Conservation (phyloP, 2,888 invertebrate species). For the Ceriagrion tenellum region DNA sequence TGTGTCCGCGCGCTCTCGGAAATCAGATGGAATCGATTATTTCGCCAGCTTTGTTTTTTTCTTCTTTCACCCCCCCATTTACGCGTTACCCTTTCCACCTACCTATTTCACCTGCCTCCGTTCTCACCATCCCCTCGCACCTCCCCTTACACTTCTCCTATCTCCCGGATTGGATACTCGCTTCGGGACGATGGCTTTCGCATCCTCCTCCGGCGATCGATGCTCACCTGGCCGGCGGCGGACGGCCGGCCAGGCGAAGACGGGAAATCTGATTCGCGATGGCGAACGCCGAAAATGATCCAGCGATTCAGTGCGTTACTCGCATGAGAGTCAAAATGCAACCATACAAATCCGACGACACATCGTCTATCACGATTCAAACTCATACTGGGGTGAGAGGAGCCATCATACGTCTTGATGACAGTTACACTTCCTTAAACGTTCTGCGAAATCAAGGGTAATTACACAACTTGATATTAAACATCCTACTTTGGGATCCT, state of each 20-base stretch:
- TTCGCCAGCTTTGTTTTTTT: not conserved
- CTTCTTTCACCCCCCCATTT: not conserved
- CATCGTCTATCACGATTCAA: no score
- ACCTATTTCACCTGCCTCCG: not conserved
- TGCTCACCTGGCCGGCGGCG: not conserved
- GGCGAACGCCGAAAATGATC: not conserved
- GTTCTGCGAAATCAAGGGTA: no score
- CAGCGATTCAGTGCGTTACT: not conserved
- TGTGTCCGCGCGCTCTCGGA: conserved; percentile 5
- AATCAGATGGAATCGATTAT: conserved; percentile 32
- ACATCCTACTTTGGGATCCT: no score
- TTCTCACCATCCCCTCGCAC: no score
- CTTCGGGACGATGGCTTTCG: not conserved
- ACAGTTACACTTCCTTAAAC: no score
- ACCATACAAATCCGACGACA: no score
- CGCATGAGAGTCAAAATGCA: no score
- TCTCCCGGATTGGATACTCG: not conserved
- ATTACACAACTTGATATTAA: no score
- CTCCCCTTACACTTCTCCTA: not conserved
- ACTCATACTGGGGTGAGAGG: no score
- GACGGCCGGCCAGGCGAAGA: not conserved
- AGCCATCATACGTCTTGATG: no score
- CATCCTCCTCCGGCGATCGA: not conserved
- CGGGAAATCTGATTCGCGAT: not conserved
- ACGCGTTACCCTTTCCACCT: not conserved